Base-by-base conservation (phyloP, 2,888 invertebrate genomes). In the Pomacea canaliculata region DNA sequence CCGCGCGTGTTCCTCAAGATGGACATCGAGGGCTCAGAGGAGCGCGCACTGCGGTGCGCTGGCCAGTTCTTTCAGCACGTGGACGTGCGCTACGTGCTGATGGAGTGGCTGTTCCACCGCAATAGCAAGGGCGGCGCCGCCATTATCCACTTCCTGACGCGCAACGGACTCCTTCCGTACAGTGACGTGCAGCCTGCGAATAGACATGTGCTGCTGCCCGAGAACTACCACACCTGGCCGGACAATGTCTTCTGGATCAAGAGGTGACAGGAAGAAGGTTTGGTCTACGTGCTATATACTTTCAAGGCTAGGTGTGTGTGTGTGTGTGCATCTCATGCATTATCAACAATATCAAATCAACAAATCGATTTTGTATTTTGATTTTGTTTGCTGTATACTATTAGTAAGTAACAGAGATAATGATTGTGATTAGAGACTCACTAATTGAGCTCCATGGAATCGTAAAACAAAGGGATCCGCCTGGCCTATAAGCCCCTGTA, bases 161-260 rank as follows among this genome's bases (percentile, higher is more conserved):
- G 79, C 10, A 81, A 84, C 63, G 85, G 86, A 1, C 78, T 86
- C 27, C 71, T 85, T 56, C 87, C 87, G 4, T 86, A 82, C 63
- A 68, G 75, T 48, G 77, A 81, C 68, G 63, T 76, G 18, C 27
- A 70, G 23, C 77, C 62, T 48, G 51, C 51, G 51, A 0, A 56
- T 2, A 51, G 49, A 12, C 73, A 73, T 16, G 37, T 83, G 12
- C 77, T 85, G 23, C 56, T 81, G 51, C 78, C 81, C 5, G 81
- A 71, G 19, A 66, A 27, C 13, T 83, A 80, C 68, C 72, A 78
- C 48, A 70, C 60, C 16, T 87, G 87, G 87, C 87, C 87, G 10
- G 86, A 86, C 76, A 85, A 87, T 76, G 79, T 87, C 9, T 82
- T 85, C 51, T 87, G 85, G 86, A 78, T 84, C n/a, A 87, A 86